Conservation (phyloP, 2,113 vertebrate species). For the Aythya baeri region DNA sequence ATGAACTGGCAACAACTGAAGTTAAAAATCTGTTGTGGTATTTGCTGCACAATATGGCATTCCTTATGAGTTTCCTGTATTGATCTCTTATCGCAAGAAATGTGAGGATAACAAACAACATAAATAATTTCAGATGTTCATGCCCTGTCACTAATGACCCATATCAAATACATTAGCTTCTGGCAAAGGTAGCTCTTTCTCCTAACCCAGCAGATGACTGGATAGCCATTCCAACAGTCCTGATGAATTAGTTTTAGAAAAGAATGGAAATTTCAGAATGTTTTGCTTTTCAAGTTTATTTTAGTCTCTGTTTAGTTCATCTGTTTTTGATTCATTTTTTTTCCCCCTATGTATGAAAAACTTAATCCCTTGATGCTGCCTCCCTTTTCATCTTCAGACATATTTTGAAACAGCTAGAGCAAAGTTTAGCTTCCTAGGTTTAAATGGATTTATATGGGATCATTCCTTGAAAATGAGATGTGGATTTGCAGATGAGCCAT, state of each 20-base stretch:
- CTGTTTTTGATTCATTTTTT: neutral
- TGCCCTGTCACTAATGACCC: neutral
- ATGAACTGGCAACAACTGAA: neutral
- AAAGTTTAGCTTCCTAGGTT: neutral
- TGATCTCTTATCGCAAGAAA: neutral
- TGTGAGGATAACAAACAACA: neutral
- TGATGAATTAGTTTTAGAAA: neutral
- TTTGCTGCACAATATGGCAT: neutral
- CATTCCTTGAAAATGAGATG: neutral
- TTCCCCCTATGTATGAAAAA: neutral
- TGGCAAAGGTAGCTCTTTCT: neutral
- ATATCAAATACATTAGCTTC: too few species aligned
- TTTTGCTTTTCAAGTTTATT: neutral
- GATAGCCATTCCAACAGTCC: neutral
- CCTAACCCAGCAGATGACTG: too few species aligned
- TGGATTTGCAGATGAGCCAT: neutral
- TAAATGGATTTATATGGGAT: neutral
- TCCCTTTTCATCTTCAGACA: neutral
- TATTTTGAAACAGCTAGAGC: neutral
- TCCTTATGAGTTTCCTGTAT: neutral
- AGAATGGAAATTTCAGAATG: neutral
- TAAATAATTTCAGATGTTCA: neutral
- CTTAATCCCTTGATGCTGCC: neutral
- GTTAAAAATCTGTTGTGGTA: neutral
- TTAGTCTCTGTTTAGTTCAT: neutral